A percentile compares a stretch with the other conserved stretches of the same genome.
These are phyloP conservation scores for Odontamblyopus rebecca DNA, from an alignment of 2,797 vertebrate species.

Conservation along the genomic window DNA sequence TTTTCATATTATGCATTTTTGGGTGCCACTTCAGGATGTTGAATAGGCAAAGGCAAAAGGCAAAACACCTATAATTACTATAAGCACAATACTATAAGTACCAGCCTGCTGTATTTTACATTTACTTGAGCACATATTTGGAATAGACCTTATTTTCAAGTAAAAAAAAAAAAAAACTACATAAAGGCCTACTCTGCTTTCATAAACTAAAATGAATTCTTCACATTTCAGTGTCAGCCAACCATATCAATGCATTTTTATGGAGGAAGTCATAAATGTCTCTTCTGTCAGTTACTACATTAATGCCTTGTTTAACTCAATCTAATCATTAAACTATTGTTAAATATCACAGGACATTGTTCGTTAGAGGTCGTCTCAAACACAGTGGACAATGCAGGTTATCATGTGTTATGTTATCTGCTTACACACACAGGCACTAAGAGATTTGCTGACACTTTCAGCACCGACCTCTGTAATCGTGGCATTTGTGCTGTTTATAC, in stretches of 20 bases:
- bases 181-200: neutral
- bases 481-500: conserved; percentile 56
- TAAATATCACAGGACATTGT: conserved; percentile 12
- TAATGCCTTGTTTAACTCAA: conserved; percentile 18
- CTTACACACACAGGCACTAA: conserved; percentile 16
- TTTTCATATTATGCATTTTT: too few species aligned
- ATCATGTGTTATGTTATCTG: conserved; percentile 25
- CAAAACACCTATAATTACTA: neutral
- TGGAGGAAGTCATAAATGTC: conserved; percentile 3
- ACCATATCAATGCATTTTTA: neutral
- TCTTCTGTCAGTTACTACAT: neutral
- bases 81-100: neutral
- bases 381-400: conserved; percentile 44
- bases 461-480: conserved; percentile 35
- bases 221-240: neutral
- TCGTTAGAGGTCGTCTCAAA: conserved; percentile 47
- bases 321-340: conserved; percentile 12
- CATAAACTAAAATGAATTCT: neutral
- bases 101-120: neutral
- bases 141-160: neutral
- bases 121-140: too few species aligned
- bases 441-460: conserved; percentile 16
- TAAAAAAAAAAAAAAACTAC: neutral
- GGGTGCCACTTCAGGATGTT: neutral
- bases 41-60: neutral